Conservation (phyloP, 2,113 vertebrate genomes). For the Leuciscus idus region DNA sequence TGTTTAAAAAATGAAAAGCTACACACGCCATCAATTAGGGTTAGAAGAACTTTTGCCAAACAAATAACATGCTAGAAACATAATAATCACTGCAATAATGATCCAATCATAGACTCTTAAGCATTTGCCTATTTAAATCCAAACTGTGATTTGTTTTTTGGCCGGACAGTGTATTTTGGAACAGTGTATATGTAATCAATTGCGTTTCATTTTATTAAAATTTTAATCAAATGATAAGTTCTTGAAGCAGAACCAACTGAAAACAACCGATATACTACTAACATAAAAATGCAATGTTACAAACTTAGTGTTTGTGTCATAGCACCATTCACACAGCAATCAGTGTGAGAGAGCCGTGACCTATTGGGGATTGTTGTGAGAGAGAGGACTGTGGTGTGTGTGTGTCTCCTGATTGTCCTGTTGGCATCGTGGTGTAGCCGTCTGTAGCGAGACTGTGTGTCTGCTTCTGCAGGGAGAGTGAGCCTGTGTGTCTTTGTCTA, state of each 20-base stretch:
- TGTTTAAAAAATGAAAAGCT: no score
- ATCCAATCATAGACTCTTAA: no score
- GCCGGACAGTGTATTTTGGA: no score
- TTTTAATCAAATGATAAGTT: background rate
- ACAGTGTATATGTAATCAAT: background rate
- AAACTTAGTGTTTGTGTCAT: background rate
- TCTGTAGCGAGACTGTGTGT: slow-evolving; percentile 22
- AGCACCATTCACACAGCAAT: background rate
- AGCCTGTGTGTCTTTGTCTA: slow-evolving; percentile 27
- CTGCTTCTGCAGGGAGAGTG: slow-evolving; percentile 32
- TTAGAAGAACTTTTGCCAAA: no score
- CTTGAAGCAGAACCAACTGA: background rate
- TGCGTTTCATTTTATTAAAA: background rate
- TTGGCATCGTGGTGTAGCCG: slow-evolving; percentile 17
- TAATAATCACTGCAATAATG: no score
- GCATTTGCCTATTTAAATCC: no score
- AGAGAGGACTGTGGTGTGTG: background rate
- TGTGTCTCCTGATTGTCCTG: slow-evolving; percentile 2
- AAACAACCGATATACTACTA: background rate
- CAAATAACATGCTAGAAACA: no score
- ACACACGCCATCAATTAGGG: no score
- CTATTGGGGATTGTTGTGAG: background rate
- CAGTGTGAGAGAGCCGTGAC: background rate
- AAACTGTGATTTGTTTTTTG: no score
- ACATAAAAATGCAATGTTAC: background rate